Evolutionary conservation across 2,888 invertebrate species (phyloP).

Genomic region (Amphipoea oculea): DNA sequence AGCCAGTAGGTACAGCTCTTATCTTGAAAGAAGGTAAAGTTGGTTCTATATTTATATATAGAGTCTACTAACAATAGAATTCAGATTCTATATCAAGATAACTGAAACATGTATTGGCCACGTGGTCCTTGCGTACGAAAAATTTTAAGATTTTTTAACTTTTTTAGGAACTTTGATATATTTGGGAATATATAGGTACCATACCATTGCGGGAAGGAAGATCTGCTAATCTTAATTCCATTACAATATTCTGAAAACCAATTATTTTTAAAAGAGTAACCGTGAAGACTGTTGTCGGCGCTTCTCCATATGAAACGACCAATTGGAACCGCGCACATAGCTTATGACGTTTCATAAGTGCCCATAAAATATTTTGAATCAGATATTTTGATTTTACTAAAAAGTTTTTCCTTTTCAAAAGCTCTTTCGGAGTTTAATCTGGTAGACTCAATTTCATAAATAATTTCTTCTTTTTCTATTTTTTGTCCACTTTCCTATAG

Average conservation of each 20-base stretch:
- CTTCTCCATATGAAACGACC: not conserved
- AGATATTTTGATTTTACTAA: not conserved
- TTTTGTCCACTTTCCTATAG: not conserved
- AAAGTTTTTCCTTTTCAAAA: not conserved
- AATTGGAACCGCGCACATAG: not conserved
- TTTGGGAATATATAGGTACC: not conserved
- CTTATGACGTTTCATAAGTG: not conserved
- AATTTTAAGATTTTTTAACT: not conserved
- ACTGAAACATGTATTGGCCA: not conserved
- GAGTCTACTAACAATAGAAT: not conserved
- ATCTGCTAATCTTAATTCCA: not conserved
- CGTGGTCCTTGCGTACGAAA: too few species aligned
- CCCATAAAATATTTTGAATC: not conserved
- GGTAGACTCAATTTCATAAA: not conserved
- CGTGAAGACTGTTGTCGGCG: not conserved
- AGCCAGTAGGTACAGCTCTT: slow-evolving; percentile 19
- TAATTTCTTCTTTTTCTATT: not conserved
- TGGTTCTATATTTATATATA: not conserved
- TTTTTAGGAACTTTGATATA: not conserved
- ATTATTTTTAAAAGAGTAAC: not conserved
- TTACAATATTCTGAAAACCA: not conserved
- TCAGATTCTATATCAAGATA: not conserved
- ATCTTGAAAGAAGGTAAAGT: slow-evolving; percentile 15
- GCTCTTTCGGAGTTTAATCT: not conserved
- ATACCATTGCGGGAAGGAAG: not conserved